Percentiles rank a stretch among this genome's conserved stretches.
These are phyloP conservation scores for Microctonus aethiopoides DNA, from an alignment of 2,888 invertebrate genomes.

Conservation along the genomic window DNA sequence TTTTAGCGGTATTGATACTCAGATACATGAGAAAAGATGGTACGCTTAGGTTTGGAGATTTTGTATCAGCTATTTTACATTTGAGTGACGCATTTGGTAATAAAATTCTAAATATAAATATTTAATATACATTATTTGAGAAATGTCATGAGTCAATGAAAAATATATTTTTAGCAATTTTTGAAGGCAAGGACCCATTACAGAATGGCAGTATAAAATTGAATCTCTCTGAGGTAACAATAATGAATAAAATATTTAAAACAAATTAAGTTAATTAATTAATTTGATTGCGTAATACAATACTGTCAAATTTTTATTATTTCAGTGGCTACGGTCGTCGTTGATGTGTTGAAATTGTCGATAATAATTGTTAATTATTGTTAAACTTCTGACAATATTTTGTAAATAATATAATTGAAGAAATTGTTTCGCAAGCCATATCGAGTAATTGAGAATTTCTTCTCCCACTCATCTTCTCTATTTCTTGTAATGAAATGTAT, in stretches of 20 bases:
- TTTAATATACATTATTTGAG: not conserved
- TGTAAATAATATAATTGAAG: conserved; percentile 58
- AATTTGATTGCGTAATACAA: not conserved
- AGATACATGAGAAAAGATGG: conserved; percentile 94
- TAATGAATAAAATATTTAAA: not conserved
- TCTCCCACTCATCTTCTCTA: conserved; percentile 19
- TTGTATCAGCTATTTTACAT: conserved; percentile 89
- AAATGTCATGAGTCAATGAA: not conserved
- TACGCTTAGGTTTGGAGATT: conserved; percentile 90
- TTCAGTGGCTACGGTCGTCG: conserved; percentile 82
- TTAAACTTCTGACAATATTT: conserved; percentile 14
- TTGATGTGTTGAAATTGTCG: conserved; percentile 72
- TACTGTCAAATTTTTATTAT: conserved; percentile 48
- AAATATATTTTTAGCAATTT: conserved; percentile 70
- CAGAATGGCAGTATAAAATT: conserved; percentile 86
- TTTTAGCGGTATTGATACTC: conserved; percentile 83
- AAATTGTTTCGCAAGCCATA: conserved; percentile 56
- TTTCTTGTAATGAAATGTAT: conserved; percentile 22
- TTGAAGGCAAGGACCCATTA: conserved; percentile 82
- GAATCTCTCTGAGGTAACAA: conserved; percentile 80
- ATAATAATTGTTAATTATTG: conserved; percentile 1
- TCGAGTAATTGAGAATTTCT: conserved; percentile 46
- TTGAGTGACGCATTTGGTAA: conserved; percentile 89
- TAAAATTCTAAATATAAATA: conserved; percentile 50
- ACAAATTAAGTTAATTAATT: not conserved